A percentile compares a stretch with the other conserved stretches of the same genome.
phyloP scores from a whole-genome alignment of 2,797 vertebrate species.

The Cyclopterus lumpus region DNA sequence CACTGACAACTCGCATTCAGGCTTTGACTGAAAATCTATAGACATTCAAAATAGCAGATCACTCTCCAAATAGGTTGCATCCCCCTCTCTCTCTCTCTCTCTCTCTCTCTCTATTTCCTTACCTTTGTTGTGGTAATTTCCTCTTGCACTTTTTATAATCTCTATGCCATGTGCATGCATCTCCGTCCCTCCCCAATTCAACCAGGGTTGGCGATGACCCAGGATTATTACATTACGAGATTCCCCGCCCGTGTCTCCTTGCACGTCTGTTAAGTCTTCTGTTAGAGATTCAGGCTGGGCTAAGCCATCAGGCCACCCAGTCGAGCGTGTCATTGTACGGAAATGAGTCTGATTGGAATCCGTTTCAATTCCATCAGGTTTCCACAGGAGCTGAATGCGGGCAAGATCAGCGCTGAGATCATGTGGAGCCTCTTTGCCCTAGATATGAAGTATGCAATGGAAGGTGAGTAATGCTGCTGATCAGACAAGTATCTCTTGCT shows the following conservation, averaged over 20 bases:
- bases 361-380: constrained; percentile 86
- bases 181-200: constrained; percentile 13
- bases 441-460: constrained; percentile 98
- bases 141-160: constrained; percentile 16
- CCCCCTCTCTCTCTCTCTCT: not conserved
- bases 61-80: constrained; percentile 52
- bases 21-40: constrained; percentile 74
- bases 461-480: constrained; percentile 87
- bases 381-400: constrained; percentile 96
- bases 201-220: constrained; percentile 33
- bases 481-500: constrained; percentile 21
- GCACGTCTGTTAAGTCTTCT: constrained; percentile 61
- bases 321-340: constrained; percentile 47
- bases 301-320: constrained; percentile 51
- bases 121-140: constrained; percentile 33
- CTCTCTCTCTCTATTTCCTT: not conserved
- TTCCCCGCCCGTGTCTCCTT: constrained; percentile 46
- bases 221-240: constrained; percentile 62
- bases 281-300: constrained; percentile 51
- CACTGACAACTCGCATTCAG: constrained; percentile 56
- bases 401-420: constrained; percentile 94
- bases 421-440: constrained; percentile 94
- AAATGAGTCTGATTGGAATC: constrained; percentile 71
- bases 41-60: constrained; percentile 71
- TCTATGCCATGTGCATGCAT: not conserved